Evolutionary conservation across 1,140 invertebrate genomes (phyloP).

Genomic region (Papilio machaon): DNA sequence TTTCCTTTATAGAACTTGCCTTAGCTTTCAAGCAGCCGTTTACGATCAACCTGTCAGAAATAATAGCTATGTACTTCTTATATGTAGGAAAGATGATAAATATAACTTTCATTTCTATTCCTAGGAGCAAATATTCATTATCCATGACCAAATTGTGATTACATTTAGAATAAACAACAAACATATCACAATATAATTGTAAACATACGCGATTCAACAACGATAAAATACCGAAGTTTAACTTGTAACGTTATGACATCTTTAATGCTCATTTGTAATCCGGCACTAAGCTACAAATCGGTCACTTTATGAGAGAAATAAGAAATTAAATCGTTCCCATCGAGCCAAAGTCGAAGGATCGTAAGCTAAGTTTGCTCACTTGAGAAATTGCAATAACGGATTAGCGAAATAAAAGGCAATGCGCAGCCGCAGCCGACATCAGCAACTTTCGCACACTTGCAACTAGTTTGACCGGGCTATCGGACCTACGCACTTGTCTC

Average conservation of each 20-base stretch:
- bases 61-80: no score
- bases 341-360: conserved; percentile 8
- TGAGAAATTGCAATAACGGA: conserved; percentile 61
- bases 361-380: conserved; percentile 42
- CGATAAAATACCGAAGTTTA: conserved; percentile 16
- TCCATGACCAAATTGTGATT: neutral
- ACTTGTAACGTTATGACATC: conserved; percentile 34
- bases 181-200: neutral
- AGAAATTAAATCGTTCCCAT: conserved; percentile 22
- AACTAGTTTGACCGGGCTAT: conserved; percentile 60
- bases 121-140: neutral
- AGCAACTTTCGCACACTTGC: conserved; percentile 58
- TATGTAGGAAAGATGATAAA: neutral
- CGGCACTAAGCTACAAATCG: neutral
- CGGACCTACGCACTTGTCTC: conserved; percentile 61
- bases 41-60: no score
- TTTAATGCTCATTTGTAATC: conserved; percentile 28
- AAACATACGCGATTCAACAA: conserved; percentile 28
- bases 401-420: conserved; percentile 63
- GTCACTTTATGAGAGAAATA: conserved; percentile 13
- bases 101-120: neutral
- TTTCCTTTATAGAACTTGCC: neutral
- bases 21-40: no score
- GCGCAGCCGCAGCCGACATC: conserved; percentile 50
- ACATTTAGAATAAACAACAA: neutral